A percentile compares a stretch with the other conserved stretches of the same genome.
Conservation (phyloP, 2,113 vertebrate species). For the Pelmatolapia mariae region DNA sequence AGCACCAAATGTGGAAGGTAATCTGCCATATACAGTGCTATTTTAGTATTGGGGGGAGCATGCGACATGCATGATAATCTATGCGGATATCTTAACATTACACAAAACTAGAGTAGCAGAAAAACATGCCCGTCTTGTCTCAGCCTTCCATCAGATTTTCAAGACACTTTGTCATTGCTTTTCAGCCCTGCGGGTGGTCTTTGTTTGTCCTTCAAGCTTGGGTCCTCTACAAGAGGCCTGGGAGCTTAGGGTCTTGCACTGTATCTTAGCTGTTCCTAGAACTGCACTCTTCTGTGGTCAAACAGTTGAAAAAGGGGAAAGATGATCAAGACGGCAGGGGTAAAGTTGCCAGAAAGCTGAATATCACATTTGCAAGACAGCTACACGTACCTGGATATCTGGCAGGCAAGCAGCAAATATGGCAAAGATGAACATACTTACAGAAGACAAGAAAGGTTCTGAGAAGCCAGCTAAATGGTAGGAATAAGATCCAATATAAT, state of each 20-base stretch:
- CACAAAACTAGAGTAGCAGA: neutral
- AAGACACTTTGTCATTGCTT: neutral
- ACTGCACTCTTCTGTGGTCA: neutral
- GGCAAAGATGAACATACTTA: neutral
- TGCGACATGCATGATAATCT: neutral
- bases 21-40: neutral
- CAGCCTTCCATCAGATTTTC: neutral
- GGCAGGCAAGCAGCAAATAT: neutral
- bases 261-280: neutral
- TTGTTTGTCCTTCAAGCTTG: neutral
- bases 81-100: neutral
- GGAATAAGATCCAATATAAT: neutral
- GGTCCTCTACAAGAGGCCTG: rapidly evolving
- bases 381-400: neutral
- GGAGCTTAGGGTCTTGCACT: neutral
- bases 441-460: neutral
- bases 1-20: neutral
- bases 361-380: neutral
- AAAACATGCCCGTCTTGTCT: neutral
- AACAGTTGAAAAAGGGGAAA: neutral
- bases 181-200: neutral
- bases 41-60: neutral
- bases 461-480: neutral
- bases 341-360: neutral
- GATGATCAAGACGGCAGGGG: neutral